A percentile compares a stretch with the other conserved stretches of the same genome.
These are phyloP conservation scores for Choloepus hoffmanni DNA, from an alignment of 2,113 vertebrate genomes.

Conservation along the genomic window DNA sequence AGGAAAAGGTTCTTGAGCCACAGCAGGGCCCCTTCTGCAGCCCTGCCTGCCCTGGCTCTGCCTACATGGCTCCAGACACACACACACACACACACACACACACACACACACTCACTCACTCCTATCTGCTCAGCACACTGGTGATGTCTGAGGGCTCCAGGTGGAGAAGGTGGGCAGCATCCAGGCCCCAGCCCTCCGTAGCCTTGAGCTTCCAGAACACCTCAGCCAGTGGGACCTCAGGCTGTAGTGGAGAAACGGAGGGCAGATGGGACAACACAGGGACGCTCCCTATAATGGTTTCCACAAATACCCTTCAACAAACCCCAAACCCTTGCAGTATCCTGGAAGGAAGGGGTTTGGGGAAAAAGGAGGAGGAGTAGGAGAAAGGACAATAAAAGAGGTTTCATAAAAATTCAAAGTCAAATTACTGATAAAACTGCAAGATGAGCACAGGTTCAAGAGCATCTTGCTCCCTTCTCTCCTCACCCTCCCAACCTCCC, in stretches of 20 bases:
- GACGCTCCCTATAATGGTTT: background rate
- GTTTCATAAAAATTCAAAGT: conserved; percentile 79
- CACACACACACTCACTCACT: background rate
- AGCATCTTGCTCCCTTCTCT: conserved; percentile 51
- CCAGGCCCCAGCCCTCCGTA: background rate
- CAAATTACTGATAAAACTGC: conserved; percentile 74
- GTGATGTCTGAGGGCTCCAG: background rate
- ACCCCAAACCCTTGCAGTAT: background rate
- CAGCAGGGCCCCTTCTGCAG: background rate
- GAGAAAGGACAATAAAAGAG: conserved; percentile 65
- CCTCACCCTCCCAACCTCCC: background rate
- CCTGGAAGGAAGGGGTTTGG: conserved; percentile 3
- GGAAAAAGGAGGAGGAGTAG: background rate
- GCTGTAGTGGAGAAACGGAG: background rate
- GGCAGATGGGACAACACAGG: background rate
- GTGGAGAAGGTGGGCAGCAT: background rate
- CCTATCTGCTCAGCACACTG: background rate
- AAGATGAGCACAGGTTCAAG: conserved; percentile 62
- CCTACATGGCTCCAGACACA: background rate
- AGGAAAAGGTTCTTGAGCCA: background rate
- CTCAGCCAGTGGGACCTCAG: background rate
- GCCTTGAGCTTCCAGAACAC: background rate
- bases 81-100: background rate
- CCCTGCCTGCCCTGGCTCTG: background rate
- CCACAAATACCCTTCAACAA: conserved; percentile 49